A percentile compares a stretch with the other conserved stretches of the same genome.
Conservation (phyloP, 2,113 vertebrate species). For the Aegithalos caudatus region DNA sequence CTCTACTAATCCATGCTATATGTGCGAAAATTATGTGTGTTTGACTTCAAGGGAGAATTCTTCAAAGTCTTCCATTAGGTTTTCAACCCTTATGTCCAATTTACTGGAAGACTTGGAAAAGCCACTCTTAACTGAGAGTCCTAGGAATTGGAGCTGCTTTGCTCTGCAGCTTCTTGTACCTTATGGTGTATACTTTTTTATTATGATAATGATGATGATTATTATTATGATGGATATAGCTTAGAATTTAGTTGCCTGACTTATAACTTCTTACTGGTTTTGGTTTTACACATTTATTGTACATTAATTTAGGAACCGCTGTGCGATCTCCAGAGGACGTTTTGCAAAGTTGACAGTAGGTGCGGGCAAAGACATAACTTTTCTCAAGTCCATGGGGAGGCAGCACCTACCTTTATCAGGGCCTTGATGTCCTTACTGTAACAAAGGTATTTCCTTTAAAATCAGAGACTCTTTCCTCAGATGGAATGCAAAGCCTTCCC, state of each 20-base stretch:
- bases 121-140: slow-evolving; percentile 55
- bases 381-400: not conserved
- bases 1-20: slow-evolving; percentile 47
- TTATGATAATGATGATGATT: slow-evolving; percentile 32
- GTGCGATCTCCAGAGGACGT: slow-evolving; percentile 37
- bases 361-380: not conserved
- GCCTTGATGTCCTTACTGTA: not conserved
- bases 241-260: slow-evolving; percentile 73
- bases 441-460: not conserved
- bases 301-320: slow-evolving; percentile 25
- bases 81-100: not conserved
- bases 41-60: slow-evolving; percentile 35
- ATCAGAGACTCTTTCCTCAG: not conserved
- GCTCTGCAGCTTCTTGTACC: slow-evolving; percentile 78
- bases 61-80: slow-evolving; percentile 45
- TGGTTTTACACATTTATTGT: slow-evolving; percentile 43
- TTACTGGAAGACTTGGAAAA: slow-evolving; percentile 50
- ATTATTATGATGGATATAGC: slow-evolving; percentile 70
- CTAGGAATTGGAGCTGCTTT: slow-evolving; percentile 70
- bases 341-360: not conserved
- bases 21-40: not conserved
- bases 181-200: slow-evolving; percentile 73
- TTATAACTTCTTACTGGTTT: slow-evolving; percentile 70
- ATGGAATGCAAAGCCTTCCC: not conserved
- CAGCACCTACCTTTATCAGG: not conserved